These are phyloP conservation scores for Sorex fumeus DNA, from an alignment of 2,113 vertebrate genomes.

Conservation along the genomic window DNA sequence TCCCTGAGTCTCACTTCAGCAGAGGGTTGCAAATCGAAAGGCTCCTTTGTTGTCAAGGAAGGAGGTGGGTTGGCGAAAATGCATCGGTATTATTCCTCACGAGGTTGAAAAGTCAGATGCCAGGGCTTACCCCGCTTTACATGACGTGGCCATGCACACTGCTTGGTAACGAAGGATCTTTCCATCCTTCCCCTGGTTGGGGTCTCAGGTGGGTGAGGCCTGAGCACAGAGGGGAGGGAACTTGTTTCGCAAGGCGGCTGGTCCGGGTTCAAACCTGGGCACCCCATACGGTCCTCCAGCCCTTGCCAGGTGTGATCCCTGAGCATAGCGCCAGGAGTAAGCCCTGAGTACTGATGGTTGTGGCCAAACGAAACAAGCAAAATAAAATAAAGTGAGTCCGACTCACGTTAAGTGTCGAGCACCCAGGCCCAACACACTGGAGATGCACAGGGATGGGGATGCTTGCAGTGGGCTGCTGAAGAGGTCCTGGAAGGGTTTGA, in stretches of 20 bases:
- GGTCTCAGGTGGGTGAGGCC: not conserved
- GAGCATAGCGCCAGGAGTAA: no score
- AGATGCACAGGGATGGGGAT: not conserved
- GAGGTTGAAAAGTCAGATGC: not conserved
- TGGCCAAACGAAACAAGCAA: no score
- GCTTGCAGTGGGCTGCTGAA: not conserved
- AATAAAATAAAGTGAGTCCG: not conserved
- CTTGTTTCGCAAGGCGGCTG: no score
- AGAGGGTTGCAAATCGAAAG: not conserved
- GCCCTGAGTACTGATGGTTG: no score
- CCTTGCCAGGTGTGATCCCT: no score
- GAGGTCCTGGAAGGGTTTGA: not conserved
- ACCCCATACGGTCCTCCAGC: no score
- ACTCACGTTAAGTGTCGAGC: not conserved
- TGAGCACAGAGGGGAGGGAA: no score
- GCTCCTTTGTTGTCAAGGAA: no score
- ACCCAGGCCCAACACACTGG: not conserved
- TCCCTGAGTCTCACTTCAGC: no score
- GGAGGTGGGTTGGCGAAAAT: not conserved
- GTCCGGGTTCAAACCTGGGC: no score
- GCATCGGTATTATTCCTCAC: not conserved
- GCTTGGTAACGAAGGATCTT: not conserved
- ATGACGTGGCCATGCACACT: not conserved
- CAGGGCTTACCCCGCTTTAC: not conserved
- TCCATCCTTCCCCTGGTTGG: not conserved